Conservation (phyloP, 2,113 vertebrate species). For the human region DNA sequence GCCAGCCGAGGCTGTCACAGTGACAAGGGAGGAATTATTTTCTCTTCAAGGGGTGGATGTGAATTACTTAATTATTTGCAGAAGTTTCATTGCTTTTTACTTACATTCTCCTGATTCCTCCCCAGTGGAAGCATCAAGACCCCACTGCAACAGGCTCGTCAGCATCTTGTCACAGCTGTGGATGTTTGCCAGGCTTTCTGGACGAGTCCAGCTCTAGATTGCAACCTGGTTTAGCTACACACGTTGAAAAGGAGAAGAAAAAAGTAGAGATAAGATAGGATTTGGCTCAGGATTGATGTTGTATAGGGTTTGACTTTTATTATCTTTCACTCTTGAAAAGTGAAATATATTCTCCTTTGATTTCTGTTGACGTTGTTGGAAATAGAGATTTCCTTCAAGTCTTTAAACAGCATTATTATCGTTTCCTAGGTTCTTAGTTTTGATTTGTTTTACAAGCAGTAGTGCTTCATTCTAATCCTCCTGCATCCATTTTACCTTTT, state of each 20-base stretch:
- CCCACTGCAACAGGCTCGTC: rapidly evolving
- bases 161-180: rapidly evolving
- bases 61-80: neutral
- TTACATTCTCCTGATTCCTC: neutral
- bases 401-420: neutral
- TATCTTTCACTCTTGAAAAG: neutral
- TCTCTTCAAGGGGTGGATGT: neutral
- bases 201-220: too few species aligned
- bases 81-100: neutral
- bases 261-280: too few species aligned
- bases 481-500: neutral
- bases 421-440: neutral
- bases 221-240: rapidly evolving
- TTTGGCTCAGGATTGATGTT: neutral
- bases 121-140: neutral
- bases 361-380: neutral
- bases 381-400: neutral
- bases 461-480: neutral
- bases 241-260: neutral
- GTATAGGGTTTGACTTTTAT: neutral
- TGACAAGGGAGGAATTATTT: too few species aligned
- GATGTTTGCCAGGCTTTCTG: neutral
- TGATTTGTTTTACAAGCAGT: neutral
- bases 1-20: rapidly evolving
- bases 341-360: neutral